These are phyloP conservation scores for Chironomus tepperi DNA, from an alignment of 1,140 invertebrate species.

Conservation along the genomic window DNA sequence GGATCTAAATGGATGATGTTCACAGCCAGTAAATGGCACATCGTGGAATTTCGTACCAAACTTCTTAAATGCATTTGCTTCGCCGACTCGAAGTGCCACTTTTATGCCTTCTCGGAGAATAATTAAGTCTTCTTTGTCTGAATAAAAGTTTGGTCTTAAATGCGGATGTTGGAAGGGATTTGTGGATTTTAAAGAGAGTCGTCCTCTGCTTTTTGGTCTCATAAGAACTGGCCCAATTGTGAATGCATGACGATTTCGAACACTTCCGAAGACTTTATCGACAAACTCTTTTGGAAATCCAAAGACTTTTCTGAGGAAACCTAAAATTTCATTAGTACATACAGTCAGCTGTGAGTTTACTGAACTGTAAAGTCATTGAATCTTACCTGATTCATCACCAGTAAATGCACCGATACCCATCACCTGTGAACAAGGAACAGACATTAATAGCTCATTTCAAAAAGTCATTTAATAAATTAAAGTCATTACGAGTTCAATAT, in stretches of 20 bases:
- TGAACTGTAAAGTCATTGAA: too few relatives aligned
- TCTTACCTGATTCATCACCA: conserved; percentile 43
- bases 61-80: conserved; percentile 50
- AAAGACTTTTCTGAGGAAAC: conserved; percentile 51
- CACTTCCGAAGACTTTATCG: conserved; percentile 45
- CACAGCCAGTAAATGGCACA: conserved; percentile 57
- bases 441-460: not conserved
- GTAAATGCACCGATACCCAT: conserved; percentile 60
- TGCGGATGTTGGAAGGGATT: conserved; percentile 65
- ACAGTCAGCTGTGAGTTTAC: too few relatives aligned
- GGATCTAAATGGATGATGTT: conserved; percentile 46
- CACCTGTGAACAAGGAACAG: not conserved
- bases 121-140: conserved; percentile 53
- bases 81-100: conserved; percentile 53
- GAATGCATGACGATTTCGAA: conserved; percentile 45
- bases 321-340: conserved; percentile 29
- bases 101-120: conserved; percentile 64
- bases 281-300: conserved; percentile 55
- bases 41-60: conserved; percentile 52
- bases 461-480: not conserved
- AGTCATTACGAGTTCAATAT: conserved; percentile 60
- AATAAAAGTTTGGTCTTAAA: conserved; percentile 71
- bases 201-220: conserved; percentile 64
- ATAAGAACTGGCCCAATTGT: conserved; percentile 60
- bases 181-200: conserved; percentile 51